Conservation (phyloP, 2,113 vertebrate species). For the Chascanopsetta lugubris region DNA sequence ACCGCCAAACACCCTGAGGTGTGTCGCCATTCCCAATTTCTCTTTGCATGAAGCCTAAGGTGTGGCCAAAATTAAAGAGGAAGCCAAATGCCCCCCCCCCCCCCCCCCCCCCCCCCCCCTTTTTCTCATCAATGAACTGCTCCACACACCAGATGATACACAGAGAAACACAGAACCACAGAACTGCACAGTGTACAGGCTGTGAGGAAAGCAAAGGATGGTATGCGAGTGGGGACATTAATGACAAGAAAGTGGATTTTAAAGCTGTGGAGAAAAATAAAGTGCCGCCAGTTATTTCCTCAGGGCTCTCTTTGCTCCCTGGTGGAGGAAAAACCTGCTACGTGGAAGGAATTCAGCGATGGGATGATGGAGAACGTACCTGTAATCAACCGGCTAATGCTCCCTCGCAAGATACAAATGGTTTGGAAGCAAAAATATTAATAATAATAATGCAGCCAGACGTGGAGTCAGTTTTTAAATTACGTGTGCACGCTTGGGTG, state of each 20-base stretch:
- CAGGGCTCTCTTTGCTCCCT: conserved; percentile 18
- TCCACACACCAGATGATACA: background rate
- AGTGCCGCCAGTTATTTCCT: conserved; percentile 37
- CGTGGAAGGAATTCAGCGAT: conserved; percentile 23
- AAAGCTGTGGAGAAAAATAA: conserved; percentile 34
- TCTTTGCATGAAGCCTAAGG: background rate
- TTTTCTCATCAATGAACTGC: too few species aligned
- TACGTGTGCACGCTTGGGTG: background rate
- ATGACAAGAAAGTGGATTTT: conserved; percentile 49
- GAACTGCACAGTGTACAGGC: background rate
- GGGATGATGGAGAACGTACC: background rate
- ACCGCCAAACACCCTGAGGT: background rate
- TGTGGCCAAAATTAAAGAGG: background rate
- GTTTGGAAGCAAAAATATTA: background rate
- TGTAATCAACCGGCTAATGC: conserved; percentile 7
- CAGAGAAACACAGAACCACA: background rate
- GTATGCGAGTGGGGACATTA: conserved; percentile 21
- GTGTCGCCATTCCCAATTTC: background rate
- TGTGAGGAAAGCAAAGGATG: conserved; percentile 12
- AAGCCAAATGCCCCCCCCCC: background rate
- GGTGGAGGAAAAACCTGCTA: background rate
- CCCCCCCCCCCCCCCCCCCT: too few species aligned
- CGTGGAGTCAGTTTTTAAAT: background rate
- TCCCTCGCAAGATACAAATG: background rate
- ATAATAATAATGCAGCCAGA: background rate